Base-by-base conservation (phyloP, 2,797 vertebrate genomes). In the Oreochromis grahami region DNA sequence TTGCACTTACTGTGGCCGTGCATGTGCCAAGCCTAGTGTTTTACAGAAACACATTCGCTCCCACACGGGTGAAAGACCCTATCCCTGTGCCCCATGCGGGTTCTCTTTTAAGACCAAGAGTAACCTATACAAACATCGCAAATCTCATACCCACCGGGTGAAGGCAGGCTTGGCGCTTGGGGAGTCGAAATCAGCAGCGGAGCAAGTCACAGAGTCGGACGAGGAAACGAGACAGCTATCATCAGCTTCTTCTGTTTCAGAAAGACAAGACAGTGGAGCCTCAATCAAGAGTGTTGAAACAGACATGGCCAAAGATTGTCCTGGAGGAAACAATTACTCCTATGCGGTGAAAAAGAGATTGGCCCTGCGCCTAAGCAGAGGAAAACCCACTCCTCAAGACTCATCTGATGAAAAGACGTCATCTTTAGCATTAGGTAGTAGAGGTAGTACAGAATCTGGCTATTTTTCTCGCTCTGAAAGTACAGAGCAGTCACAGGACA, bases 61-160 rank as follows among this genome's bases (percentile, higher is more conserved):
- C 0, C 98, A 99, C 94, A 99, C 98, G 0, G 98, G 98, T 0
- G 98, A 99, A 95, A 96, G 98, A 80, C 98, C 98, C 6, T 99
- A 99, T 90, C 98, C 98, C 29, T 99, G 98, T 26, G 96, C 96
- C 78, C 98, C 98, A 8, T 99, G 98, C 10, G 98, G 98, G 84
- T 99, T 99, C 94, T 99, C 98, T 81, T 99, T 99, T 92, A 99
- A 99, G 94, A 99, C 98, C 34, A 99, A 99, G 96, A 99, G 98
- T 92, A 99, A 99, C 94, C 93, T 99, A 84, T 99, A 99, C 93
- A 99, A 99, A 89, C 98, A 99, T 92, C 96, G 97, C 85, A 99
- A 99, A 87, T 99, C 98, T 45, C 98, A 98, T n/a, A 98, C 98
- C 84, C 98, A 99, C 90, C 96, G 96, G 84, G 98, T 99, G 83